Percentiles rank a stretch among this genome's conserved stretches.
Conservation (phyloP, 1,140 invertebrate genomes). For the Lasioglossum baleicum region DNA sequence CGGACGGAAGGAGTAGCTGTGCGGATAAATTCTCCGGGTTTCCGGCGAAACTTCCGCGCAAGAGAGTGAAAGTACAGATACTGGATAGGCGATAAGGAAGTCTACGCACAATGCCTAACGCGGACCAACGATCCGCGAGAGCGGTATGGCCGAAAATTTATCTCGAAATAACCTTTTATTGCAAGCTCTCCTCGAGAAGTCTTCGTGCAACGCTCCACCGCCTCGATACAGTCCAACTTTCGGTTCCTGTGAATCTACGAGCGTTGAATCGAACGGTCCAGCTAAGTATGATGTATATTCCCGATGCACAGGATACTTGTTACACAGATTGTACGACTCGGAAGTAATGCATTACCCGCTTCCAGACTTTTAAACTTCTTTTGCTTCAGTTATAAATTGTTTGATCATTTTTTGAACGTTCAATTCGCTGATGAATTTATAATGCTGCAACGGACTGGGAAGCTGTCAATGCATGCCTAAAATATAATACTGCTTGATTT, state of each 20-base stretch:
- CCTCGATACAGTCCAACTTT: neutral
- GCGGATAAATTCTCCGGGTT: slow-evolving; percentile 57
- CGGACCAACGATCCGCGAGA: slow-evolving; percentile 38
- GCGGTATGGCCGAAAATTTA: slow-evolving; percentile 38
- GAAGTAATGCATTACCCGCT: too few species aligned
- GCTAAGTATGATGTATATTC: neutral
- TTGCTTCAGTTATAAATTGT: too few species aligned
- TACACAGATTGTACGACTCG: too few species aligned
- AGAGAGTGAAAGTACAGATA: slow-evolving; percentile 23
- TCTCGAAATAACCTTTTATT: slow-evolving; percentile 29
- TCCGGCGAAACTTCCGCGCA: slow-evolving; percentile 50
- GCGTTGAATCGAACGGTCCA: too few species aligned
- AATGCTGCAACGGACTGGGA: too few species aligned
- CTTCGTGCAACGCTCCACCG: neutral
- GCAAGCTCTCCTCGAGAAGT: neutral
- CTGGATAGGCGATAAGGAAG: slow-evolving; percentile 30
- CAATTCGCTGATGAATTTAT: too few species aligned
- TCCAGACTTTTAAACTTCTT: too few species aligned
- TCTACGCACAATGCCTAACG: slow-evolving; percentile 48
- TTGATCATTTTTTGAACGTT: too few species aligned
- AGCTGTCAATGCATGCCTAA: too few species aligned
- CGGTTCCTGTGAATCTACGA: neutral
- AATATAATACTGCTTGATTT: too few species aligned
- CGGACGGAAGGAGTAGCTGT: slow-evolving; percentile 52
- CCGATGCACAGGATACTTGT: neutral